These are phyloP conservation scores for Drosophila paramelanica DNA, from an alignment of 2,888 invertebrate genomes.

Conservation along the genomic window DNA sequence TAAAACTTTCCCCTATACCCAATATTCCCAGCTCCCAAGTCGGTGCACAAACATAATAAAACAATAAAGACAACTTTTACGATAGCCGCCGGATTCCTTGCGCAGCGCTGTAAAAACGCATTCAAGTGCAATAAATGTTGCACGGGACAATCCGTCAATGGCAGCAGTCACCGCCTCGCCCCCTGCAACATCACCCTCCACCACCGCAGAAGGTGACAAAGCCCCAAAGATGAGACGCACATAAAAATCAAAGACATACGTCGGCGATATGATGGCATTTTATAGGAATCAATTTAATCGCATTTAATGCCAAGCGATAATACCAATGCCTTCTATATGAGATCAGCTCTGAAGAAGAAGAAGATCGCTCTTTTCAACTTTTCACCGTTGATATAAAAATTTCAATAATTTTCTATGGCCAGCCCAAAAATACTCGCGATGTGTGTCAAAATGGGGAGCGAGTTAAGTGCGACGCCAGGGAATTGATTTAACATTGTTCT, in stretches of 20 bases:
- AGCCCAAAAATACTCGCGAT: constrained; percentile 66
- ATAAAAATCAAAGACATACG: constrained; percentile 70
- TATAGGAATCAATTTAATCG: constrained; percentile 78
- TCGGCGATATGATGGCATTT: constrained; percentile 72
- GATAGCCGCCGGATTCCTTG: constrained; percentile 52
- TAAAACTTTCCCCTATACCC: constrained; percentile 47
- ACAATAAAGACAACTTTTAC: constrained; percentile 75
- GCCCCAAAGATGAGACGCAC: constrained; percentile 49
- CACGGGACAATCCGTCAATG: constrained; percentile 66
- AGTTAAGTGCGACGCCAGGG: constrained; percentile 74
- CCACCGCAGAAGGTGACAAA: constrained; percentile 45
- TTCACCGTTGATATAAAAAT: constrained; percentile 66
- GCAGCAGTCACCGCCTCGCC: constrained; percentile 3
- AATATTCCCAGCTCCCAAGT: constrained; percentile 25
- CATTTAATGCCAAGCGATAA: constrained; percentile 72
- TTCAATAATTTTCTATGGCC: constrained; percentile 67
- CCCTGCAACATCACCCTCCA: background rate
- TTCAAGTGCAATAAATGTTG: constrained; percentile 79
- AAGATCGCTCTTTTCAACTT: constrained; percentile 23
- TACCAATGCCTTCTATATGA: constrained; percentile 52
- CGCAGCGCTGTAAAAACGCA: constrained; percentile 25
- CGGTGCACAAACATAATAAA: constrained; percentile 66
- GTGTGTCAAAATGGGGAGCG: constrained; percentile 58
- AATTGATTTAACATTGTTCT: constrained; percentile 73
- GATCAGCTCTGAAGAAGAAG: constrained; percentile 26